Evolutionary conservation across 2,888 invertebrate genomes (phyloP).

Genomic region (Oscheius myriophilus): DNA sequence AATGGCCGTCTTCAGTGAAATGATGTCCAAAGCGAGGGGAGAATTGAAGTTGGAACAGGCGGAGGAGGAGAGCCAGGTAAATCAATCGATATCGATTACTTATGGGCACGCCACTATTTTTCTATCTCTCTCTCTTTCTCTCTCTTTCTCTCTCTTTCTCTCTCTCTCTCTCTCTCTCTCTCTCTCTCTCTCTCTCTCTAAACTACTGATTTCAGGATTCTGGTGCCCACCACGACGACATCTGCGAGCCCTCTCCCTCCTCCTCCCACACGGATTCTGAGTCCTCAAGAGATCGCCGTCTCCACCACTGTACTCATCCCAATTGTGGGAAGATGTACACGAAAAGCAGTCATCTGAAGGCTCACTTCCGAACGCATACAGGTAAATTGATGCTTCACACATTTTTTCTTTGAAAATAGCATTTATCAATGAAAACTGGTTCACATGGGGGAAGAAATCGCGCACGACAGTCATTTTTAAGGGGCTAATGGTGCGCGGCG

Average conservation of each 20-base stretch:
- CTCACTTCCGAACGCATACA: constrained; percentile 67
- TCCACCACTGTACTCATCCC: constrained; percentile 55
- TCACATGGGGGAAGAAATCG: too few relatives aligned
- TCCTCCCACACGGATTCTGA: constrained; percentile 46
- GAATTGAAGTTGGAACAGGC: constrained; percentile 29
- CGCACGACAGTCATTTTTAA: too few relatives aligned
- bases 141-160: too few relatives aligned
- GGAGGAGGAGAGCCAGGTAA: constrained; percentile 16
- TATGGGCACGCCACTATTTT: too few relatives aligned
- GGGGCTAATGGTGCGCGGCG: too few relatives aligned
- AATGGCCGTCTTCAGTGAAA: constrained; percentile 39
- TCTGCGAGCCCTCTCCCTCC: constrained; percentile 49
- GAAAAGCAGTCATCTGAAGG: constrained; percentile 69
- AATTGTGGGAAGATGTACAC: constrained; percentile 68
- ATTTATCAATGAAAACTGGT: not conserved
- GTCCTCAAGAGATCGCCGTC: constrained; percentile 29
- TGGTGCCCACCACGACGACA: constrained; percentile 32
- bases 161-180: too few relatives aligned
- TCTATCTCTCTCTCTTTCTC: not conserved
- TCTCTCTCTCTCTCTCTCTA: not conserved
- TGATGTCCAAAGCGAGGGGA: constrained; percentile 43
- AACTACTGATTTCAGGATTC: constrained; percentile 3
- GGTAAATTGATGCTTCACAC: constrained; percentile 44
- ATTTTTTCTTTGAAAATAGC: not conserved
- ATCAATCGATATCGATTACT: not conserved